phyloP scores from a whole-genome alignment of 2,797 vertebrate species.

The Toxotes lorentzi region DNA sequence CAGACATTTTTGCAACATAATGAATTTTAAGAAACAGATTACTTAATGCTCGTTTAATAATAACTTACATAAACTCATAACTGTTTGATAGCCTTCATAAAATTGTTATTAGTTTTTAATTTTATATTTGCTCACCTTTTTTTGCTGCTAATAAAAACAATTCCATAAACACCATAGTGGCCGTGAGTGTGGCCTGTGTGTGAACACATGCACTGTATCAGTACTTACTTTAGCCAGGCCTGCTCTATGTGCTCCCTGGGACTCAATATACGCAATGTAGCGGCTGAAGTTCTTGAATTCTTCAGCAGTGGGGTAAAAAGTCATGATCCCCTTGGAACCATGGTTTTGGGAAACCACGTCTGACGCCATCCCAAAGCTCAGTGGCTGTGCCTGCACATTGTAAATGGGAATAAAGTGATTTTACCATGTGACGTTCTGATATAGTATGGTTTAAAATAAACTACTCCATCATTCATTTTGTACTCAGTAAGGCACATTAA shows the following conservation, averaged over 20 bases:
- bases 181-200: background rate
- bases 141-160: background rate
- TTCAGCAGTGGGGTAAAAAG: constrained; percentile 92
- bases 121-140: background rate
- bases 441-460: background rate
- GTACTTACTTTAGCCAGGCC: constrained; percentile 92
- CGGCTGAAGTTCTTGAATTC: constrained; percentile 94
- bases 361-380: constrained; percentile 85
- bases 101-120: background rate
- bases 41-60: background rate
- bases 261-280: constrained; percentile 95
- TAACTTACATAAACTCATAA: background rate
- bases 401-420: background rate
- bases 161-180: background rate
- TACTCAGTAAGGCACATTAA: background rate
- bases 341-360: constrained; percentile 87
- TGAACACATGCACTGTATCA: background rate
- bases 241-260: constrained; percentile 94
- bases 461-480: background rate
- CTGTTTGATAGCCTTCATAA: background rate
- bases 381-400: constrained; percentile 50
- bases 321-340: constrained; percentile 91
- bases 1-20: background rate
- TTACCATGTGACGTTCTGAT: background rate
- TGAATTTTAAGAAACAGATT: background rate